Evolutionary conservation across 2,888 invertebrate species (phyloP).

Genomic region (Ophion obscuratus): DNA sequence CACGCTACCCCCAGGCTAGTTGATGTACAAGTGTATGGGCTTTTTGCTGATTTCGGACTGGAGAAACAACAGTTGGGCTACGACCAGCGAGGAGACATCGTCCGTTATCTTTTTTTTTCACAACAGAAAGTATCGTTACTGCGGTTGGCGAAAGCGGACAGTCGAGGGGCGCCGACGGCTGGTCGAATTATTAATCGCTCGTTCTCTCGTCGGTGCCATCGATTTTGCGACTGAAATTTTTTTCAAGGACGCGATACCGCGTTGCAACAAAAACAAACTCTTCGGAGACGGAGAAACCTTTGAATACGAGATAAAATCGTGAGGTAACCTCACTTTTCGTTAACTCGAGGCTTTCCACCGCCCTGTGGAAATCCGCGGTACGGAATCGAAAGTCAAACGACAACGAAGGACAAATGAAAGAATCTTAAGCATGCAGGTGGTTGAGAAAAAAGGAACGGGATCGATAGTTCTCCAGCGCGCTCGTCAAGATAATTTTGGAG

Average conservation of each 20-base stretch:
- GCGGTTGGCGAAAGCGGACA: slow-evolving; percentile 84
- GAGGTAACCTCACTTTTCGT: neutral
- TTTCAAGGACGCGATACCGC: too few species aligned
- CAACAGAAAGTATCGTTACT: slow-evolving; percentile 6
- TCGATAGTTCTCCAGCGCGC: slow-evolving; percentile 14
- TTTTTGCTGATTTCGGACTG: slow-evolving; percentile 96
- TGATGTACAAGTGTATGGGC: slow-evolving; percentile 99
- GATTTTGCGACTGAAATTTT: too few species aligned
- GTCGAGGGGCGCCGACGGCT: slow-evolving; percentile 64
- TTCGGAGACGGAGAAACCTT: too few species aligned
- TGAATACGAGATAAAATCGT: neutral
- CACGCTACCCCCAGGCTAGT: slow-evolving; percentile 97
- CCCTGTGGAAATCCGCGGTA: too few species aligned
- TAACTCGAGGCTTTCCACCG: neutral
- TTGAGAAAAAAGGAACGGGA: slow-evolving; percentile 10
- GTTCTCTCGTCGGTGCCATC: neutral
- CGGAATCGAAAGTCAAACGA: neutral
- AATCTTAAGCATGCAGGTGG: neutral
- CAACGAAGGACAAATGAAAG: neutral
- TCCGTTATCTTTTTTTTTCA: slow-evolving; percentile 87
- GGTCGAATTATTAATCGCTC: neutral
- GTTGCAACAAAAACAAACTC: too few species aligned
- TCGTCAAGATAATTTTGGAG: slow-evolving; percentile 11
- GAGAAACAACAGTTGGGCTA: slow-evolving; percentile 98
- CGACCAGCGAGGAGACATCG: slow-evolving; percentile 95